Percentiles rank a stretch among this genome's conserved stretches.
phyloP scores from a whole-genome alignment of 1,140 invertebrate species.

The Ericerus pela region DNA sequence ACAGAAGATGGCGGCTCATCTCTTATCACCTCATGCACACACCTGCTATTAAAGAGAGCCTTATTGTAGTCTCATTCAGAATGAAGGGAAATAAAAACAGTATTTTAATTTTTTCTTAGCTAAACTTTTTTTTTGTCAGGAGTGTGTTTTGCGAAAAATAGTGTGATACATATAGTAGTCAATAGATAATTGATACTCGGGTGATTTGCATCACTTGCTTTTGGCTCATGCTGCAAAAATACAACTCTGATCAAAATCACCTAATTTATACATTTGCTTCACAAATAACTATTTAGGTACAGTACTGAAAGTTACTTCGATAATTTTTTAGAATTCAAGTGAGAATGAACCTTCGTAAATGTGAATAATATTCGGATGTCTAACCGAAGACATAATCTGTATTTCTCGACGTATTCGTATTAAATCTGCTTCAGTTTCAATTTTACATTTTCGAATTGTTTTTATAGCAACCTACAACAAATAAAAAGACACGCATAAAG shows the following conservation, averaged over 20 bases:
- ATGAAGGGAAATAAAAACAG: too few species aligned
- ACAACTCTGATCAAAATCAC: too few species aligned
- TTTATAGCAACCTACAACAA: constrained; percentile 73
- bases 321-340: too few species aligned
- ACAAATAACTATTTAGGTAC: too few species aligned
- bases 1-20: too few species aligned
- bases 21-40: too few species aligned
- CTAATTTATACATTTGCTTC: too few species aligned
- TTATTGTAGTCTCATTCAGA: too few species aligned
- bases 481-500: constrained; percentile 11
- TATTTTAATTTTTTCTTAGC: neutral
- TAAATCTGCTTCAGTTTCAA: constrained; percentile 92
- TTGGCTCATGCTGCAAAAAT: too few species aligned
- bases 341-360: constrained; percentile 91
- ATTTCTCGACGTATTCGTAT: constrained; percentile 90
- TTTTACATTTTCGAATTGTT: constrained; percentile 98
- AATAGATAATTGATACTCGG: neutral
- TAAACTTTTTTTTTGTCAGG: neutral
- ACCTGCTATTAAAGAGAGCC: too few species aligned
- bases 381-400: constrained; percentile 95
- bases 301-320: too few species aligned
- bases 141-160: constrained; percentile 9
- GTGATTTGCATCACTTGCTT: too few species aligned
- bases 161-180: constrained; percentile 15
- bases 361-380: constrained; percentile 97